A percentile compares a stretch with the other conserved stretches of the same genome.
Evolutionary conservation across 2,888 invertebrate species (phyloP).

Genomic region (Rotaria sp.): DNA sequence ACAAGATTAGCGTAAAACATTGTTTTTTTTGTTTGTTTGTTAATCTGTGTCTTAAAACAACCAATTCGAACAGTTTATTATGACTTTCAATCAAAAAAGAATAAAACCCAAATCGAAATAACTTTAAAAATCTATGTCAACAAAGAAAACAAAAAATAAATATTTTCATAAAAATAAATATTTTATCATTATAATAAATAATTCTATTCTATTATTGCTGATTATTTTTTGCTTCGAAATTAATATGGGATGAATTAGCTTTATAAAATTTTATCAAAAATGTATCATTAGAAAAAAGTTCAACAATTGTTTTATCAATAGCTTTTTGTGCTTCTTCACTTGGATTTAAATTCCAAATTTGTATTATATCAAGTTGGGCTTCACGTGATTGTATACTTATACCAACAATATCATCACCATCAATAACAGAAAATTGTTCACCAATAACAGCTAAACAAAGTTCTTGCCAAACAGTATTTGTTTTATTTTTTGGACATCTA

Average conservation of each 20-base stretch:
- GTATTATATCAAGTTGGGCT: background rate
- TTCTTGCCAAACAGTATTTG: constrained; percentile 62
- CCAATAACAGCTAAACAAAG: constrained; percentile 62
- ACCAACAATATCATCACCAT: constrained; percentile 46
- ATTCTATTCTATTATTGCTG: too few species aligned
- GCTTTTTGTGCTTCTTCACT: background rate
- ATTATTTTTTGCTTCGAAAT: background rate
- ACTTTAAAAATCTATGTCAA: too few species aligned
- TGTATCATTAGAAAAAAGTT: background rate
- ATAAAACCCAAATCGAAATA: too few species aligned
- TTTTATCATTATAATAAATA: too few species aligned
- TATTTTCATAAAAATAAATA: too few species aligned
- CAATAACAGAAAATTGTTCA: constrained; percentile 60
- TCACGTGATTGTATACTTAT: constrained; percentile 30
- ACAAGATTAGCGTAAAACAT: too few species aligned
- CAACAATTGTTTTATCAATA: background rate
- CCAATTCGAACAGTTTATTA: too few species aligned
- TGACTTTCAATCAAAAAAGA: too few species aligned
- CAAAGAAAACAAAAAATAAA: too few species aligned
- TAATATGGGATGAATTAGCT: background rate
- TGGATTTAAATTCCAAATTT: constrained; percentile 37
- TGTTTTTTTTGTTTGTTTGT: too few species aligned
- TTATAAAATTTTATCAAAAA: background rate
- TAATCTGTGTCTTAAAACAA: too few species aligned
- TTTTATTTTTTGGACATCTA: constrained; percentile 42